These are phyloP conservation scores for Apodemia duryi DNA, from an alignment of 2,888 invertebrate species.

Conservation along the genomic window DNA sequence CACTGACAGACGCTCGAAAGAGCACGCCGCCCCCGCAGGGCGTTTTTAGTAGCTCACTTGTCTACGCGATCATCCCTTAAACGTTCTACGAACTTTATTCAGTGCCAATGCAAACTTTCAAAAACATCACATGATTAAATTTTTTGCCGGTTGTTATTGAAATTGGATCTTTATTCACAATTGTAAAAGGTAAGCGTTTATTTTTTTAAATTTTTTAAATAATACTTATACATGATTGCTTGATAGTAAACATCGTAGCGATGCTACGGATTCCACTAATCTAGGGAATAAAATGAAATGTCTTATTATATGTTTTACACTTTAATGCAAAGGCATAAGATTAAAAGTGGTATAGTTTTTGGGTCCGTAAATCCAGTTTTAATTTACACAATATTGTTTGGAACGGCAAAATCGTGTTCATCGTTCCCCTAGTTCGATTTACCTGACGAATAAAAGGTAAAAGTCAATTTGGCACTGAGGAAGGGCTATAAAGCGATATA, in stretches of 20 bases:
- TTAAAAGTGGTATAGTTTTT: constrained; percentile 23
- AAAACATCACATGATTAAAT: constrained; percentile 19
- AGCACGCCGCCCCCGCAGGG: constrained; percentile 73
- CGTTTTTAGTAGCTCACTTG: constrained; percentile 42
- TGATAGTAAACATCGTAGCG: constrained; percentile 35
- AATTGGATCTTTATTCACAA: constrained; percentile 23
- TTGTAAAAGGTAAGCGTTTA: constrained; percentile 36
- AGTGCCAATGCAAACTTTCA: constrained; percentile 59
- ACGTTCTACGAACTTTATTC: constrained; percentile 57
- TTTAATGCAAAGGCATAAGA: constrained; percentile 22
- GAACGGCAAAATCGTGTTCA: constrained; percentile 53
- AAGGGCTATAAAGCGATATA: constrained; percentile 71
- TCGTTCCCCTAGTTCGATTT: constrained; percentile 70
- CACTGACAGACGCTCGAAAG: constrained; percentile 68
- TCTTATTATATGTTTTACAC: not conserved
- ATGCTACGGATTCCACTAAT: constrained; percentile 39
- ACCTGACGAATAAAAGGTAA: constrained; percentile 77
- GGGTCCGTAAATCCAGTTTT: constrained; percentile 36
- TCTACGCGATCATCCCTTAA: constrained; percentile 60
- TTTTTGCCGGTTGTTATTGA: constrained; percentile 41
- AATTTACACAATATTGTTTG: constrained; percentile 31
- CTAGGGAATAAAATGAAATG: not conserved
- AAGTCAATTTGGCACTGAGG: constrained; percentile 75
- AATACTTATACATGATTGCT: constrained; percentile 22
- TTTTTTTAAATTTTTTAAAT: constrained; percentile 18